phyloP scores from a whole-genome alignment of 2,888 invertebrate species.

The Phania funesta region DNA sequence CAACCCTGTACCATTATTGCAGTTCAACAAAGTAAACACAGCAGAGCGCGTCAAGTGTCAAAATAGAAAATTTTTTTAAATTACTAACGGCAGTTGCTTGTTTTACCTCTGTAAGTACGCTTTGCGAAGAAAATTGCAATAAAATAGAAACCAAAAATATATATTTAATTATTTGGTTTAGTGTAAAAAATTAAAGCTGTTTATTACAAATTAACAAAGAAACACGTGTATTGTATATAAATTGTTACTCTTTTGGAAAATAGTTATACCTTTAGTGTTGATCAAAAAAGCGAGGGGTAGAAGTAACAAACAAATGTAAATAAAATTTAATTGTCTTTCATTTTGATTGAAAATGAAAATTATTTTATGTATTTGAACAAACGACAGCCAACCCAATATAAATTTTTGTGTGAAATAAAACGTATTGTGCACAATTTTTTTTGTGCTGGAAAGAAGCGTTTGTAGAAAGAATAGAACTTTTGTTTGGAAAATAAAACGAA shows the following conservation, averaged over 20 bases:
- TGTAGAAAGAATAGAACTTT: neutral
- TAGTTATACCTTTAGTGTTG: constrained; percentile 16
- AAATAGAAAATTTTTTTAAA: constrained; percentile 62
- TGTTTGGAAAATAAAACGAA: neutral
- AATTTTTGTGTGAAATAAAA: neutral
- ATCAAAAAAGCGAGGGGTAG: constrained; percentile 27
- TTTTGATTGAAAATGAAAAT: neutral
- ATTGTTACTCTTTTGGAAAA: neutral
- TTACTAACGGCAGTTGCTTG: constrained; percentile 69
- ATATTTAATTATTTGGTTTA: constrained; percentile 2
- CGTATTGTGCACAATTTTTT: neutral
- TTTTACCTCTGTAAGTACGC: constrained; percentile 51
- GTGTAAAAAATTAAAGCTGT: constrained; percentile 15
- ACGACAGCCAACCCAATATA: neutral
- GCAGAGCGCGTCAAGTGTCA: constrained; percentile 66
- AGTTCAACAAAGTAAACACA: constrained; percentile 52
- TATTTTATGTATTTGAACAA: neutral
- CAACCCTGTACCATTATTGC: too few relatives aligned
- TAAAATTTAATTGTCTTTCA: neutral
- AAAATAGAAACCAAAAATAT: constrained; percentile 49
- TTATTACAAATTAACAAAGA: constrained; percentile 27
- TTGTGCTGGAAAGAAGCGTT: neutral
- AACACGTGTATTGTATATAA: neutral
- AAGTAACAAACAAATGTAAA: constrained; percentile 37
- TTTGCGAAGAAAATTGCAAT: constrained; percentile 15